These are phyloP conservation scores for Lacerta bilineata DNA, from an alignment of 2,797 vertebrate genomes.

Conservation along the genomic window DNA sequence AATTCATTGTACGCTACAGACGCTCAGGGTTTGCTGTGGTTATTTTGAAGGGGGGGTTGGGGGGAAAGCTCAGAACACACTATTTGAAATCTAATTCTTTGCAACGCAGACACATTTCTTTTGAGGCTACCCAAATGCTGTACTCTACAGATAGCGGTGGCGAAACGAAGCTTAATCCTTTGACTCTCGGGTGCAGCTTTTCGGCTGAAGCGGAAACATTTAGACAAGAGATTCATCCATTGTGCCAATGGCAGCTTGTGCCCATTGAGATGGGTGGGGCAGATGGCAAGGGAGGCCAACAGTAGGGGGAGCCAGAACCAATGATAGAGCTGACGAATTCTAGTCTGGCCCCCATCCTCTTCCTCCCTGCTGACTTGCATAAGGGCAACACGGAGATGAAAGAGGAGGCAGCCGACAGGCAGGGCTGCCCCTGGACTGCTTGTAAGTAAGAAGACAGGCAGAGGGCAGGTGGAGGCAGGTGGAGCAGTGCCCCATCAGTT, in stretches of 20 bases:
- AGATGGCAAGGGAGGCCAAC: too few relatives aligned
- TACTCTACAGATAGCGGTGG: constrained; percentile 43
- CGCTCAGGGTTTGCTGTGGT: constrained; percentile 10
- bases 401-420: too few relatives aligned
- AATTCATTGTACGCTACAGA: constrained; percentile 56
- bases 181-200: constrained; percentile 34
- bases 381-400: too few relatives aligned
- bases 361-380: too few relatives aligned
- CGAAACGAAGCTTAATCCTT: constrained; percentile 53
- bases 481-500: too few relatives aligned
- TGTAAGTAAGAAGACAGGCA: too few relatives aligned
- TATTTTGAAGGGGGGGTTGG: background rate
- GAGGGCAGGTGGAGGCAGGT: too few relatives aligned
- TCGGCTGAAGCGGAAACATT: constrained; percentile 56
- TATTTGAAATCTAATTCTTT: constrained; percentile 41
- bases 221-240: constrained; percentile 64
- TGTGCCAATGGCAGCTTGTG: constrained; percentile 24
- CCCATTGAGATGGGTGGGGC: too few relatives aligned
- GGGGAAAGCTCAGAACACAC: constrained; percentile 26
- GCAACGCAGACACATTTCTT: constrained; percentile 44
- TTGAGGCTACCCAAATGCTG: constrained; percentile 53
- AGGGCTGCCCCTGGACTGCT: too few relatives aligned
- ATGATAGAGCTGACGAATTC: too few relatives aligned
- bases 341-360: too few relatives aligned
- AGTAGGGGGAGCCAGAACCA: too few relatives aligned